Evolutionary conservation across 2,888 invertebrate genomes (phyloP), one percentile per base, ranked within the genome.

Genomic region (Nasonia oneida): DNA sequence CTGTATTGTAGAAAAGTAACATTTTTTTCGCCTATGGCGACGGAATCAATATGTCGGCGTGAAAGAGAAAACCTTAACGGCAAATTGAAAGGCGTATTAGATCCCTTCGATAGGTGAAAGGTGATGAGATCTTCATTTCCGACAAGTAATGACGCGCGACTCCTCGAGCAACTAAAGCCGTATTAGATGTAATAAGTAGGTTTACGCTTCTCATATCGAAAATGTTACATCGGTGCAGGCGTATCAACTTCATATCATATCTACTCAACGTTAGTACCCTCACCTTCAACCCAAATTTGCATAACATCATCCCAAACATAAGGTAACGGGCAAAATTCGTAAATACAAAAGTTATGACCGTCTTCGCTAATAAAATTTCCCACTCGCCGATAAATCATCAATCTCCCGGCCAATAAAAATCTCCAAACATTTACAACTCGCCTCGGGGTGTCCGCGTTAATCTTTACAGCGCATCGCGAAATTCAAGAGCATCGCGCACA

Each of bases 391-490:
- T 8, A 8, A 61, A n/a, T 61, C 57, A 61, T 61, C 57, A 8
- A 61, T 61, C 10, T 6, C 23, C n/a, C 57, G 4, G 4, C 53
- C 57, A 61, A 61, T 61, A 67, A 67, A 67, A 33, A 67, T 67
- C 67, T 67, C 33, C 33, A 67, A 67, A 29, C 67, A 29, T 29
- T 67, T 67, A 67, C 67, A 67, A 67, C 5, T 67, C 33, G 67
- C 29, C 29, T 33, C 29, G 6, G 29, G 29, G 6, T 64, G 64
- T 64, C n/a, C 15, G 10, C 33, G 75, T 75, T 75, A 75, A 75
- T 75, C 75, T 75, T 75, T 53, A 33, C 33, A 18, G 37, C 33
- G 18, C 23, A 75, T 53, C 33, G 33, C 53, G 23, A 75, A 75
- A 75, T 53, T 18, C 53, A 42, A 73, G 39, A 73, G 42, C 6